Conservation (phyloP, 1,140 invertebrate species). For the Cotesia typhae region DNA sequence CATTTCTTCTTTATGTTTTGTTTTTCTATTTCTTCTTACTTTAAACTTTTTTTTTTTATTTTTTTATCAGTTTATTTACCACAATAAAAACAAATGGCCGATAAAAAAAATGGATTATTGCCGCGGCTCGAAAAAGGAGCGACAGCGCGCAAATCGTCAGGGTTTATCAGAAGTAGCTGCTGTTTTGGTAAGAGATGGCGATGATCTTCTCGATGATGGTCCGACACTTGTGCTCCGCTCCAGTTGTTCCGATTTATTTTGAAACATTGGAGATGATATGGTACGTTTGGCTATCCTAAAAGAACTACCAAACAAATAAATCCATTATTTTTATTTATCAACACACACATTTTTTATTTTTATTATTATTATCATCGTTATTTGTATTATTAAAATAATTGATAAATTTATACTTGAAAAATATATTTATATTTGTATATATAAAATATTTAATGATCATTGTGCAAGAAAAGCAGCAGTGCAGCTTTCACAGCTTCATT, state of each 20-base stretch:
- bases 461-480: slow-evolving; percentile 18
- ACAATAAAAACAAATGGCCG: not conserved
- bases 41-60: not conserved
- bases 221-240: slow-evolving; percentile 61
- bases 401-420: not conserved
- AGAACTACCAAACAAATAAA: slow-evolving; percentile 48
- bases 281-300: slow-evolving; percentile 61
- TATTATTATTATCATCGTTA: too few relatives aligned
- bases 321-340: slow-evolving; percentile 5
- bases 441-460: slow-evolving; percentile 1
- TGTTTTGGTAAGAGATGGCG: slow-evolving; percentile 45
- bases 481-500: slow-evolving; percentile 4
- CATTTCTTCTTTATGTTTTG: not conserved
- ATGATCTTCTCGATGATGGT: slow-evolving; percentile 40
- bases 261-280: slow-evolving; percentile 52
- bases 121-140: slow-evolving; percentile 61
- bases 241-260: slow-evolving; percentile 48
- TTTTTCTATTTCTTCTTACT: not conserved
- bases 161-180: slow-evolving; percentile 56
- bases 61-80: too few relatives aligned
- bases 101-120: slow-evolving; percentile 41
- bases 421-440: not conserved
- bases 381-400: not conserved
- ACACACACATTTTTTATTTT: not conserved
- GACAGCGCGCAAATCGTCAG: slow-evolving; percentile 63